A percentile compares a stretch with the other conserved stretches of the same genome.
These are phyloP conservation scores for Thalpophila matura DNA, from an alignment of 2,888 invertebrate genomes.

Conservation along the genomic window DNA sequence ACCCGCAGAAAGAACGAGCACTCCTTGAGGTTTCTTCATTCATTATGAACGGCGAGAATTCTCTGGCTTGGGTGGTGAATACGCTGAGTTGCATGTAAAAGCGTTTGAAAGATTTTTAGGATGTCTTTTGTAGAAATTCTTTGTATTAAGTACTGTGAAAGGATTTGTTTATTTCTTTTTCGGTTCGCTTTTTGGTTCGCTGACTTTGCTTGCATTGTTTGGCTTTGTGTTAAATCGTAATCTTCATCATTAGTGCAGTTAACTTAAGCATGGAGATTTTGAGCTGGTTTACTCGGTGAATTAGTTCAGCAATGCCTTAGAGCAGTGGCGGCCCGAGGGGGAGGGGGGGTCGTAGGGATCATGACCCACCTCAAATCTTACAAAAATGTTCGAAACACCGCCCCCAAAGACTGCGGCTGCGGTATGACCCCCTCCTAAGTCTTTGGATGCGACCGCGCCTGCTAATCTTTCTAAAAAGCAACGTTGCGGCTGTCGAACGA, in stretches of 20 bases:
- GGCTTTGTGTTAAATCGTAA: neutral
- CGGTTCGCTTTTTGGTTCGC: neutral
- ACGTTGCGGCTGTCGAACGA: neutral
- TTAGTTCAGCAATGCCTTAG: too few species aligned
- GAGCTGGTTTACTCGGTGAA: neutral
- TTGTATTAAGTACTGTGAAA: conserved; percentile 19
- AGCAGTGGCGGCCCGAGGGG: too few species aligned
- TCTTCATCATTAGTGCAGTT: neutral
- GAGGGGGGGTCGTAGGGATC: too few species aligned
- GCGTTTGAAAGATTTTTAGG: conserved; percentile 35
- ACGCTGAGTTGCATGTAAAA: conserved; percentile 50
- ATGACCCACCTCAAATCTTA: too few species aligned
- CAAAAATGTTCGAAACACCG: too few species aligned
- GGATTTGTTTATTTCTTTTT: neutral
- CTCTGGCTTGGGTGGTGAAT: conserved; percentile 33
- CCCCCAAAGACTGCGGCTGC: too few species aligned
- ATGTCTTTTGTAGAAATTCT: conserved; percentile 26
- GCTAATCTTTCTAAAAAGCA: neutral
- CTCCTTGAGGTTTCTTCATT: conserved; percentile 53
- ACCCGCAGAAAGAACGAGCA: conserved; percentile 50
- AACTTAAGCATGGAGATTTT: neutral
- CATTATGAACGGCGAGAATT: conserved; percentile 48
- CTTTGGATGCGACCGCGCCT: too few species aligned
- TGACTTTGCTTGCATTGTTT: neutral
- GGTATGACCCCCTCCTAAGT: too few species aligned